Evolutionary conservation across 2,797 vertebrate genomes (phyloP).

Genomic region (Graptemys geographica): DNA sequence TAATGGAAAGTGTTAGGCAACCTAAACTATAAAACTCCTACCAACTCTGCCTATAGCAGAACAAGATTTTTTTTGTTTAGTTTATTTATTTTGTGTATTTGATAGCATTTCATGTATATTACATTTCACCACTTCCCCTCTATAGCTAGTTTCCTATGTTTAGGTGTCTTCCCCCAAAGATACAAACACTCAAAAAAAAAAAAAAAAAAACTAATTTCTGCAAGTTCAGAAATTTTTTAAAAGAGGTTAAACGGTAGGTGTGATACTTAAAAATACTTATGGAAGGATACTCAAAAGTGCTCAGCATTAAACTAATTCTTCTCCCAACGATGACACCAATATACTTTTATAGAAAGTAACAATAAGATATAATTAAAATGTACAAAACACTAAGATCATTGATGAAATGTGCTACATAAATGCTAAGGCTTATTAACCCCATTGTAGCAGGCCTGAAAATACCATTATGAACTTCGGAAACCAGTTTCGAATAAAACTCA

Average conservation of each 20-base stretch:
- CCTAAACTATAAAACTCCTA: neutral
- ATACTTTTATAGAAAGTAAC: accelerated
- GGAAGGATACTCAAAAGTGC: neutral
- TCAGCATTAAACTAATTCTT: neutral
- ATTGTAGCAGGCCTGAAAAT: neutral
- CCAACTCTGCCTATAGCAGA: neutral
- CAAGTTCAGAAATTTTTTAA: neutral
- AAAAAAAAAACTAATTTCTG: neutral
- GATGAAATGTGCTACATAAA: neutral
- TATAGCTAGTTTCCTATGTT: neutral
- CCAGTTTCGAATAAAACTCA: neutral
- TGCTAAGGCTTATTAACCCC: neutral
- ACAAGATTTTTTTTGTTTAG: neutral
- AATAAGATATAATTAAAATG: slow-evolving; percentile 9
- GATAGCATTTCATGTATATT: neutral
- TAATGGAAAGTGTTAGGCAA: neutral
- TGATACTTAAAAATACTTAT: neutral
- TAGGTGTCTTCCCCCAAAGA: neutral
- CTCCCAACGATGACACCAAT: neutral
- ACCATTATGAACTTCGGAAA: neutral
- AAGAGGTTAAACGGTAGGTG: neutral
- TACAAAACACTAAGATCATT: neutral
- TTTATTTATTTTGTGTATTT: neutral
- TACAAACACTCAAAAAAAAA: neutral
- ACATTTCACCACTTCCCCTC: neutral